Evolutionary conservation across 2,113 vertebrate genomes (phyloP).

Genomic region (Cololabis saira): DNA sequence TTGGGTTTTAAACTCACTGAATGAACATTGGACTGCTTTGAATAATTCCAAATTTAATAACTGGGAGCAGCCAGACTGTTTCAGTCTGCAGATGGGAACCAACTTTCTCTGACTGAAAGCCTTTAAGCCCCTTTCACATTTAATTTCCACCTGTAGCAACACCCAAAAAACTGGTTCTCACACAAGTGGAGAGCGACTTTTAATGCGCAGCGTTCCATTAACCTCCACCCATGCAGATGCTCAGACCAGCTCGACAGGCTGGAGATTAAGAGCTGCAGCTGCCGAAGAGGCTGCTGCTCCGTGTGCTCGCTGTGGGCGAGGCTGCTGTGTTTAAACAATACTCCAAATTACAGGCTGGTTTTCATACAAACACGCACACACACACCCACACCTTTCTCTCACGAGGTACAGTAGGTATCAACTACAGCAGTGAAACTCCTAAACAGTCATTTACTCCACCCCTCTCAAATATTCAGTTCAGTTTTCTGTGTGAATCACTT

Average conservation of each 20-base stretch:
- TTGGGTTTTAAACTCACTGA: neutral
- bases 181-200: constrained; percentile 24
- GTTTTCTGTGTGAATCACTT: neutral
- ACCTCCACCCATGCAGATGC: constrained; percentile 46
- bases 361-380: constrained; percentile 3
- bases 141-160: constrained; percentile 31
- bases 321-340: constrained; percentile 59
- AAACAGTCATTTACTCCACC: constrained; percentile 51
- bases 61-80: too few relatives aligned
- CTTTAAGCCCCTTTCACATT: constrained; percentile 32
- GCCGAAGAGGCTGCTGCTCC: constrained; percentile 12
- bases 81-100: neutral
- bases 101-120: constrained; percentile 27
- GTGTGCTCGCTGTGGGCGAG: constrained; percentile 53
- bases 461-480: constrained; percentile 14
- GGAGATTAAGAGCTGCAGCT: constrained; percentile 56
- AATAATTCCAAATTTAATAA: neutral
- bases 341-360: constrained; percentile 56
- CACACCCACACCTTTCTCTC: constrained; percentile 23
- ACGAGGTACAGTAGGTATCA: constrained; percentile 15
- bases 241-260: constrained; percentile 57
- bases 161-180: constrained; percentile 50
- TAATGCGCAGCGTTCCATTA: constrained; percentile 28
- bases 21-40: neutral
- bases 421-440: constrained; percentile 24